Evolutionary conservation across 2,113 vertebrate species (phyloP).

Genomic region (Addax nasomaculatus): DNA sequence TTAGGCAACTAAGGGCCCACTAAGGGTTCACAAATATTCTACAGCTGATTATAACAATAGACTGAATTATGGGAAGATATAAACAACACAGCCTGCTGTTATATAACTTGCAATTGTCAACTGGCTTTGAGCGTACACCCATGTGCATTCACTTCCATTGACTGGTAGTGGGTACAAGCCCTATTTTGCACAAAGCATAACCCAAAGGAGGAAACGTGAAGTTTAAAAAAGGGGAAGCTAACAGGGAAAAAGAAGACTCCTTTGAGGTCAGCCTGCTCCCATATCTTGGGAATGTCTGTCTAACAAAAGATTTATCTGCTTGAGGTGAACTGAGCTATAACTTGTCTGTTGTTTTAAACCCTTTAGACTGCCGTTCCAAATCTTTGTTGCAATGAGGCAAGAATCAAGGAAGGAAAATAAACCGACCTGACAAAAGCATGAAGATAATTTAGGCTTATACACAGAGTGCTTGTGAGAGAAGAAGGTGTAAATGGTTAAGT

Average conservation of each 20-base stretch:
- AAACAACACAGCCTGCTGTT: not conserved
- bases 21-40: not conserved
- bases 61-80: not conserved
- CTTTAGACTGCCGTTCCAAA: not conserved
- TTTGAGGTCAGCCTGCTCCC: not conserved
- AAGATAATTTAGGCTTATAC: not conserved
- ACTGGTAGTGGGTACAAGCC: not conserved
- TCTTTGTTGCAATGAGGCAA: not conserved
- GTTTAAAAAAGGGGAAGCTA: not conserved
- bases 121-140: not conserved
- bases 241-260: not conserved
- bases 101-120: not conserved
- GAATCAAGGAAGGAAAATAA: not conserved
- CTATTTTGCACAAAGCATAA: not conserved
- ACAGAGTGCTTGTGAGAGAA: not conserved
- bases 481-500: not conserved
- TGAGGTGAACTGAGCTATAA: not conserved
- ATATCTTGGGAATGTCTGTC: not conserved
- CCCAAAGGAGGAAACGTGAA: not conserved
- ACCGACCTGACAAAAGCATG: not conserved
- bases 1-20: not conserved
- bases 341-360: not conserved
- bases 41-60: not conserved
- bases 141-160: not conserved
- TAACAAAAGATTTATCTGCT: not conserved